Conservation (phyloP, 2,113 vertebrate genomes). For the Pyxicephalus adspersus region DNA sequence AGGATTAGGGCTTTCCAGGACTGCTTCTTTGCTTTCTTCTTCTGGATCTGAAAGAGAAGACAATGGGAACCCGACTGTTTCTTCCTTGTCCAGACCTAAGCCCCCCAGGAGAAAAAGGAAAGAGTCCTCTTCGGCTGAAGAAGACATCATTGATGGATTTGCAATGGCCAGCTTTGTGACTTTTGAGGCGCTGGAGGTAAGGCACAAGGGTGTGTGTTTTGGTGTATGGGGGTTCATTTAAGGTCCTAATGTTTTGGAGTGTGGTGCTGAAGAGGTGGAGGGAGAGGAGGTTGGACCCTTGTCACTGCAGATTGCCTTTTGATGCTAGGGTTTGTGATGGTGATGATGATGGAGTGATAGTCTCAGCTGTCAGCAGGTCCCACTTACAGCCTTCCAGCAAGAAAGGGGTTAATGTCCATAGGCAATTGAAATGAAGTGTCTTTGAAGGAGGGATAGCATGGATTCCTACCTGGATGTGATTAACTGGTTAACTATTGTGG, state of each 20-base stretch:
- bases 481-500: slow-evolving; percentile 41
- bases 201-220: slow-evolving; percentile 56
- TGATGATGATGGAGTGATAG: slow-evolving; percentile 24
- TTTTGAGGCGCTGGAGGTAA: slow-evolving; percentile 90
- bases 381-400: slow-evolving; percentile 19
- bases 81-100: slow-evolving; percentile 82
- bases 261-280: slow-evolving; percentile 6
- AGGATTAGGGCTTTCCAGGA: slow-evolving; percentile 66
- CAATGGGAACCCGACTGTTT: slow-evolving; percentile 71
- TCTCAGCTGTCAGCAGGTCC: not conserved
- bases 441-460: slow-evolving; percentile 34
- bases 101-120: slow-evolving; percentile 89
- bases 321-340: slow-evolving; percentile 40
- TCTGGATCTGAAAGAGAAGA: slow-evolving; percentile 90
- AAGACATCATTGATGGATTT: slow-evolving; percentile 96
- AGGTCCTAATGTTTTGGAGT: slow-evolving; percentile 55
- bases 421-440: slow-evolving; percentile 43
- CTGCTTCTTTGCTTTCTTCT: slow-evolving; percentile 77
- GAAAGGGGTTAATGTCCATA: slow-evolving; percentile 36
- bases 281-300: slow-evolving; percentile 45
- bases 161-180: slow-evolving; percentile 90
- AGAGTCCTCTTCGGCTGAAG: slow-evolving; percentile 89
- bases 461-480: slow-evolving; percentile 16
- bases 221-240: slow-evolving; percentile 54
- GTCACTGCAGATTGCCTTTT: slow-evolving; percentile 54